These are phyloP conservation scores for Dicrurus megarhynchus DNA, from an alignment of 2,113 vertebrate genomes.

Conservation along the genomic window DNA sequence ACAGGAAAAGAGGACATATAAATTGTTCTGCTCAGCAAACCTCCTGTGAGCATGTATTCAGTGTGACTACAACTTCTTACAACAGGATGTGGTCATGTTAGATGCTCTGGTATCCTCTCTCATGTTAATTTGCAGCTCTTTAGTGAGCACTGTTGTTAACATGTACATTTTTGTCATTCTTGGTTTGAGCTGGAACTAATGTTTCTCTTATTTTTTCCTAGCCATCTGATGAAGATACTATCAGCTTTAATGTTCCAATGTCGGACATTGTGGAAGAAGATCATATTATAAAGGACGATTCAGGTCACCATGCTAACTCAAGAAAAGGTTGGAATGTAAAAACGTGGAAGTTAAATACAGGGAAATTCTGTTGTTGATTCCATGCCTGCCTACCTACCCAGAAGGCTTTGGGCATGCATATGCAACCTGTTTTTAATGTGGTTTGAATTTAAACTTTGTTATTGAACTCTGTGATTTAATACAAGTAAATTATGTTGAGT, in stretches of 20 bases:
- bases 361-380: background rate
- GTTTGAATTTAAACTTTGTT: background rate
- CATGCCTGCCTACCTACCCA: background rate
- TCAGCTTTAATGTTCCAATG: conserved; percentile 90
- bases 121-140: background rate
- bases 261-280: conserved; percentile 92
- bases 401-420: background rate
- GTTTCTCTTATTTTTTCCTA: conserved; percentile 49
- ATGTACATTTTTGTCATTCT: background rate
- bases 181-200: background rate
- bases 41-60: background rate
- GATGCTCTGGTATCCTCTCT: background rate
- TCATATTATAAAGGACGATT: conserved; percentile 83
- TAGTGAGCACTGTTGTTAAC: background rate
- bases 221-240: conserved; percentile 93
- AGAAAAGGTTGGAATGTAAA: conserved; percentile 78
- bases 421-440: background rate
- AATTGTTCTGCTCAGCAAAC: background rate
- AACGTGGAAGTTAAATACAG: background rate
- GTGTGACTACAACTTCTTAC: background rate
- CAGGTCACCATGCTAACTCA: conserved; percentile 78
- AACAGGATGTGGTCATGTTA: background rate
- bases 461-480: background rate
- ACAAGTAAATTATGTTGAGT: background rate
- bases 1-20: background rate